Conservation (phyloP, 2,888 invertebrate species). For the Apotomis betuletana region DNA sequence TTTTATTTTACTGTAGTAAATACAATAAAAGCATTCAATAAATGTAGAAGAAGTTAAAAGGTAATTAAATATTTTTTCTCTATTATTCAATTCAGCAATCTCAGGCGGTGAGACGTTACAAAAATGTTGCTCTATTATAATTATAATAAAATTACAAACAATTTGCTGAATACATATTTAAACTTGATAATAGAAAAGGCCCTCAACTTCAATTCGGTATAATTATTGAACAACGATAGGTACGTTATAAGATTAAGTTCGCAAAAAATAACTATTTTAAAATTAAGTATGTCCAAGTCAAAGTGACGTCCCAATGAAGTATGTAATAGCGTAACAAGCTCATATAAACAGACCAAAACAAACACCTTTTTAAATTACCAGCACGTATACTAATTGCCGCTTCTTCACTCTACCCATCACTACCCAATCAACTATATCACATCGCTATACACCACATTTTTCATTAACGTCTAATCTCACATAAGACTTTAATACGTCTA, state of each 20-base stretch:
- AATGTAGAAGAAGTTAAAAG: too few species aligned
- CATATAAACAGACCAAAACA: conserved; percentile 20
- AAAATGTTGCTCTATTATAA: too few species aligned
- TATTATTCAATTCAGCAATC: too few species aligned
- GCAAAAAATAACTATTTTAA: too few species aligned
- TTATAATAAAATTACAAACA: too few species aligned
- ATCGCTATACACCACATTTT: background rate
- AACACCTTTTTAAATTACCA: conserved; percentile 33
- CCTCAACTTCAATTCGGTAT: too few species aligned
- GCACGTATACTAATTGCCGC: conserved; percentile 12
- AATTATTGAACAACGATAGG: too few species aligned
- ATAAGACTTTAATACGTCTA: background rate
- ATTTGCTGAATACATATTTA: too few species aligned
- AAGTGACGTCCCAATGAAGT: background rate
- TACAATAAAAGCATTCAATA: background rate
- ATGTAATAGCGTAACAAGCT: background rate
- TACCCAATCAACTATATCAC: background rate
- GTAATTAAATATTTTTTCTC: too few species aligned
- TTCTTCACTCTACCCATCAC: background rate
- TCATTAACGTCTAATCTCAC: background rate
- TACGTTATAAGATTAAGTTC: too few species aligned
- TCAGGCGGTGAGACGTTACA: too few species aligned
- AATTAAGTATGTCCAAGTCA: background rate
- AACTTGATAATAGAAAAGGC: too few species aligned
- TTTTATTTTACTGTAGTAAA: conserved; percentile 12